Evolutionary conservation across 1,140 invertebrate species (phyloP).

Genomic region (Schlechtendalia chinensis): DNA sequence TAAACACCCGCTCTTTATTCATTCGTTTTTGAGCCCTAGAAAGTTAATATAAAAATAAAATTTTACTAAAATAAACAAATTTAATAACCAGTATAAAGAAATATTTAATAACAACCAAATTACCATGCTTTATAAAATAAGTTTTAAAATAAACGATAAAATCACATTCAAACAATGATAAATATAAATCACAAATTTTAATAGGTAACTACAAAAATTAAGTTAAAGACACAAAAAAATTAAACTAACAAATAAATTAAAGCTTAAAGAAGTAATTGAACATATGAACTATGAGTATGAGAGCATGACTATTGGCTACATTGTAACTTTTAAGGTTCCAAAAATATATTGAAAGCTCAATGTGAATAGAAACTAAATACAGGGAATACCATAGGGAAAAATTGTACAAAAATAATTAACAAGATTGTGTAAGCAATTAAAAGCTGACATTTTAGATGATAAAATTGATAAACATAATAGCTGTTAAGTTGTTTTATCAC

Average conservation of each 20-base stretch:
- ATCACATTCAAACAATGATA: constrained; percentile 25
- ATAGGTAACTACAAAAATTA: constrained; percentile 33
- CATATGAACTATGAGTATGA: no score
- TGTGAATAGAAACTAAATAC: constrained; percentile 12
- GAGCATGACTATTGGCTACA: constrained; percentile 8
- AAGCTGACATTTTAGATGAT: constrained; percentile 14
- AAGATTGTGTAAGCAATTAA: constrained; percentile 30
- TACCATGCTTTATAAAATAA: not conserved
- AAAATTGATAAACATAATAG: constrained; percentile 31
- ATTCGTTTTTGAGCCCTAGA: constrained; percentile 78
- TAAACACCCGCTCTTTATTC: constrained; percentile 80
- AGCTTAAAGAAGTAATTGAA: constrained; percentile 32
- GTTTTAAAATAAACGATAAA: not conserved
- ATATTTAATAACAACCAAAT: not conserved
- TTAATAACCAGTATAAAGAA: not conserved
- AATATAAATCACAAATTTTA: constrained; percentile 41
- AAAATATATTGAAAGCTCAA: constrained; percentile 36
- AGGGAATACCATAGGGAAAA: constrained; percentile 44
- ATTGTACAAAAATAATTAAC: constrained; percentile 34
- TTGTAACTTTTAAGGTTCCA: not conserved
- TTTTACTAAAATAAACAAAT: constrained; percentile 14
- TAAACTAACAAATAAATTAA: constrained; percentile 43
- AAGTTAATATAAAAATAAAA: constrained; percentile 48
- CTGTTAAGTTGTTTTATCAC: constrained; percentile 15
- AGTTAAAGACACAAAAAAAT: constrained; percentile 45